Conservation (phyloP, 2,797 vertebrate species). For the Manis javanica region DNA sequence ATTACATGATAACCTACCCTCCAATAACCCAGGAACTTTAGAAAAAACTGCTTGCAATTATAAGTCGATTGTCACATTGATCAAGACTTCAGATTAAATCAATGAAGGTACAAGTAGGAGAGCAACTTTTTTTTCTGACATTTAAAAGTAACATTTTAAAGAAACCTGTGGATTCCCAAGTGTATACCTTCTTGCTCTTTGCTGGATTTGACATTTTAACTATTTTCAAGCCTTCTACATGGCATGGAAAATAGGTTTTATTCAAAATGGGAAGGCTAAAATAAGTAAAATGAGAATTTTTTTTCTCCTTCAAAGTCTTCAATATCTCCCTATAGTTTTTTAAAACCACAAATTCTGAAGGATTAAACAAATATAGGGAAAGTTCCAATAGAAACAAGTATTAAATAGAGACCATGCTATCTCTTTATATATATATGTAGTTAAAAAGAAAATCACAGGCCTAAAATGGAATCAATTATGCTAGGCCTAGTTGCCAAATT, state of each 20-base stretch:
- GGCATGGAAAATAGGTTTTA: background rate
- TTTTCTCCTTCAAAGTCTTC: background rate
- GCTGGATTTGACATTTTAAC: background rate
- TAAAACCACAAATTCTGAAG: background rate
- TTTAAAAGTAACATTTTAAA: background rate
- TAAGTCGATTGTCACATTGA: background rate
- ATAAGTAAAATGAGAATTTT: constrained; percentile 6
- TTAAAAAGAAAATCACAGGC: too few species aligned
- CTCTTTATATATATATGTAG: too few species aligned
- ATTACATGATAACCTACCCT: background rate
- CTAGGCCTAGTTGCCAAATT: too few species aligned
- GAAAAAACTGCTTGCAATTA: background rate
- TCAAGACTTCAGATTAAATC: background rate
- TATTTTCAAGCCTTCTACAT: constrained; percentile 26
- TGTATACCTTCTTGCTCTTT: background rate
- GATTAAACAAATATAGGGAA: background rate
- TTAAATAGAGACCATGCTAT: background rate
- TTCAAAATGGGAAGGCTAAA: background rate
- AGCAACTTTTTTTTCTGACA: background rate
- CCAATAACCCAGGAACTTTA: background rate
- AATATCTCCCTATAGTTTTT: background rate
- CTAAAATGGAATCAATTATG: too few species aligned
- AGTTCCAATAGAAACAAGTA: constrained; percentile 23
- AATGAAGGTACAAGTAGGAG: background rate
- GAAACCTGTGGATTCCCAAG: background rate